phyloP scores from a whole-genome alignment of 30 jellyfish, hydroid and myxozoan species.

The Euphysa ruthae region DNA sequence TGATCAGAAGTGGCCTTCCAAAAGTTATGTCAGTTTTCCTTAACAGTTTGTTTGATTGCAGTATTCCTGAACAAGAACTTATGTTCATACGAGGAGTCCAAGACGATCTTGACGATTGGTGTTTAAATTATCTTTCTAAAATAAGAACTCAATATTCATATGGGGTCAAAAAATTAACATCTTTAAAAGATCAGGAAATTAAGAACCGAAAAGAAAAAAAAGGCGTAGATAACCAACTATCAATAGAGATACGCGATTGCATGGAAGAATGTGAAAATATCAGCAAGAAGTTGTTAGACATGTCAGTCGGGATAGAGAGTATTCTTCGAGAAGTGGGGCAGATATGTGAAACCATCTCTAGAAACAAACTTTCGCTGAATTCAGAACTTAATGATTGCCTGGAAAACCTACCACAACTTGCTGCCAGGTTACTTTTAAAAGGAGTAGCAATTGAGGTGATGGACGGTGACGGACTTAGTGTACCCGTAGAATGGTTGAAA shows the following conservation, averaged over 20 bases:
- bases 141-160: neutral
- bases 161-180: neutral
- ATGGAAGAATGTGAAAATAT: neutral
- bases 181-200: neutral
- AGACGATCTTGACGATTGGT: neutral
- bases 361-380: neutral
- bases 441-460: constrained; percentile 5
- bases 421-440: constrained; percentile 4
- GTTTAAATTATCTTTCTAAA: neutral
- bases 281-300: neutral
- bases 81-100: neutral
- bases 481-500: constrained; percentile 7
- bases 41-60: neutral
- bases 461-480: constrained; percentile 17
- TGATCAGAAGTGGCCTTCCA: neutral
- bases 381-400: neutral
- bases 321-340: neutral
- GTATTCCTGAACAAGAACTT: too few relatives aligned
- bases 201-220: neutral
- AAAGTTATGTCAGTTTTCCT: neutral
- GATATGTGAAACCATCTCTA: neutral
- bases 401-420: neutral
- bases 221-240: neutral
- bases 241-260: neutral
- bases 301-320: neutral